phyloP scores from a whole-genome alignment of 1,140 invertebrate species.

The Colletes gigas region DNA sequence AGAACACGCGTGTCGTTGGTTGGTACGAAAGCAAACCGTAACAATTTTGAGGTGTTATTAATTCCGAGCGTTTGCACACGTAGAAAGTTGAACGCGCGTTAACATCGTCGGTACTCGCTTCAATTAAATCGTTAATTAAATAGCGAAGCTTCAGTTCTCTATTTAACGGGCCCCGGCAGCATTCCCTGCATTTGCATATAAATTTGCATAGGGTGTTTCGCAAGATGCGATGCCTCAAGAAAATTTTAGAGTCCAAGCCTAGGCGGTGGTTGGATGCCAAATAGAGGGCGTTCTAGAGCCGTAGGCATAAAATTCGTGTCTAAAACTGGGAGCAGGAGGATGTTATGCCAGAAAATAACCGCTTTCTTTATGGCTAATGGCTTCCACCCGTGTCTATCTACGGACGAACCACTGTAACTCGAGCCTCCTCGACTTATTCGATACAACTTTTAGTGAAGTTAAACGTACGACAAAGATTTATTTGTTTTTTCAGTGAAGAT shows the following conservation, averaged over 20 bases:
- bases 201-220: conserved; percentile 25
- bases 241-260: not conserved
- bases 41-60: conserved; percentile 33
- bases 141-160: conserved; percentile 20
- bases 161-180: not conserved
- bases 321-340: too few species aligned
- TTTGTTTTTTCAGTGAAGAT: too few species aligned
- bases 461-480: too few species aligned
- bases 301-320: too few species aligned
- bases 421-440: too few species aligned
- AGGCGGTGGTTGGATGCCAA: not conserved
- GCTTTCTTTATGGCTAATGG: too few species aligned
- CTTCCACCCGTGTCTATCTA: too few species aligned
- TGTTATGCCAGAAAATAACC: too few species aligned
- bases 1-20: not conserved
- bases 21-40: not conserved
- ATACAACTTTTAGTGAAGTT: too few species aligned
- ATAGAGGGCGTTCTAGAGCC: not conserved
- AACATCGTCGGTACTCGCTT: conserved; percentile 23
- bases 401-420: too few species aligned
- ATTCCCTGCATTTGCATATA: conserved; percentile 27
- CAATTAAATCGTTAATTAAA: conserved; percentile 48
- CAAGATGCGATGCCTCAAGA: conserved; percentile 12
- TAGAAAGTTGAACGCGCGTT: conserved; percentile 26
- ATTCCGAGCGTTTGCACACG: conserved; percentile 17